phyloP scores from a whole-genome alignment of 2,888 invertebrate species.

The Melanchra persicariae region DNA sequence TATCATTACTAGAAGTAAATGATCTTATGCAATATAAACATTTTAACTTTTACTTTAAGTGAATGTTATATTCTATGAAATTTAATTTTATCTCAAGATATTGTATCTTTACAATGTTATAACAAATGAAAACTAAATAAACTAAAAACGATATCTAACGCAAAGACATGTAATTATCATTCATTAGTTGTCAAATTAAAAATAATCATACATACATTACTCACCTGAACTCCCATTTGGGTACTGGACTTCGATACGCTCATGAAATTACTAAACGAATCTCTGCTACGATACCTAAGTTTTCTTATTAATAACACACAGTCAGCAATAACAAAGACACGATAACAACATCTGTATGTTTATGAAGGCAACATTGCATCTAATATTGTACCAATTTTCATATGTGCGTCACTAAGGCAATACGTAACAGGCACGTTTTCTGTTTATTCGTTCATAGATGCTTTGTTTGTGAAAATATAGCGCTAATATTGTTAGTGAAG shows the following conservation, averaged over 20 bases:
- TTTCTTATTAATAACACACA: conserved; percentile 42
- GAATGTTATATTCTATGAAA: too few relatives aligned
- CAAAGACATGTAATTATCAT: too few relatives aligned
- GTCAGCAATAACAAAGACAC: conserved; percentile 34
- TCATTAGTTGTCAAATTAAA: too few relatives aligned
- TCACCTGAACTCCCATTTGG: background rate
- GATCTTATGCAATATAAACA: too few relatives aligned
- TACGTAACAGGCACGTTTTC: conserved; percentile 56
- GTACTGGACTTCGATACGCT: background rate
- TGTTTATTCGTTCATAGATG: conserved; percentile 52
- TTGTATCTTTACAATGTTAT: too few relatives aligned
- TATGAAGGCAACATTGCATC: conserved; percentile 55
- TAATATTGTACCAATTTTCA: conserved; percentile 58
- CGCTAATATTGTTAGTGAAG: conserved; percentile 33
- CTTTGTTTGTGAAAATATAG: conserved; percentile 52
- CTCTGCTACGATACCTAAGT: background rate
- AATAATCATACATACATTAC: too few relatives aligned
- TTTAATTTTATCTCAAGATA: too few relatives aligned
- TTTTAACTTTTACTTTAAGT: too few relatives aligned
- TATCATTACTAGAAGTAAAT: too few relatives aligned
- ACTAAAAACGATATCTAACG: too few relatives aligned
- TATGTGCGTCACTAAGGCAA: conserved; percentile 44
- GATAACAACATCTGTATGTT: conserved; percentile 22
- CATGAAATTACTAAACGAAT: background rate
- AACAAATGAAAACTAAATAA: too few relatives aligned